Evolutionary conservation across 2,797 vertebrate species (phyloP).

Genomic region (Harpagifer antarcticus): DNA sequence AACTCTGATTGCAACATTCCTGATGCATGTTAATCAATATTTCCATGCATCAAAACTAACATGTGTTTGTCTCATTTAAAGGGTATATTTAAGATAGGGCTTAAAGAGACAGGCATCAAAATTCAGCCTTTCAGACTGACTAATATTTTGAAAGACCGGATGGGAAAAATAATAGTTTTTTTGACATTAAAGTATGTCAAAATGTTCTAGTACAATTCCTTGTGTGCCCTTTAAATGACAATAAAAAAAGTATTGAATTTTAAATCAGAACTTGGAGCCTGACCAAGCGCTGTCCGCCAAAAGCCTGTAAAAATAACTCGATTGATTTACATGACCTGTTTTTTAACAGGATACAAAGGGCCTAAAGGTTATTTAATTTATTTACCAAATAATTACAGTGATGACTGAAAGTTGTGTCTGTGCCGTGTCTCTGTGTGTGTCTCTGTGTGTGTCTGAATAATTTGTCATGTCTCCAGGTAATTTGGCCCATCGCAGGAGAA

Average conservation of each 20-base stretch:
- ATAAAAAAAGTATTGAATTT: conserved; percentile 3
- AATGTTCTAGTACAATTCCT: too few species aligned
- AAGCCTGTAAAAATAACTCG: background rate
- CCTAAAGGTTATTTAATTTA: conserved; percentile 25
- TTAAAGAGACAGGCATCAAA: too few species aligned
- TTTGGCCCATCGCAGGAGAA: conserved; percentile 72
- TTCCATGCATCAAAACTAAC: too few species aligned
- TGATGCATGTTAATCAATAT: too few species aligned
- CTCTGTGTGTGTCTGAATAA: conserved; percentile 57
- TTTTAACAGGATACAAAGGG: conserved; percentile 5
- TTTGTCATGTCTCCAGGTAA: conserved; percentile 81
- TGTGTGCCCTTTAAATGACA: too few species aligned
- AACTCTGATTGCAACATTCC: too few species aligned
- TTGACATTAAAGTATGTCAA: too few species aligned
- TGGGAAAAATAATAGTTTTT: too few species aligned
- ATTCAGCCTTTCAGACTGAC: too few species aligned
- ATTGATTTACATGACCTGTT: conserved; percentile 2
- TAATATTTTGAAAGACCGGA: too few species aligned
- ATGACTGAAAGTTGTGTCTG: conserved; percentile 13
- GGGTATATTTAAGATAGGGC: too few species aligned
- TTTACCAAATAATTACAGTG: conserved; percentile 18
- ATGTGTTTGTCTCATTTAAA: too few species aligned
- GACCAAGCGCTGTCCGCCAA: background rate
- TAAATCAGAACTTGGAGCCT: background rate
- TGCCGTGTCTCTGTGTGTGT: conserved; percentile 35